Evolutionary conservation across 2,797 vertebrate genomes (phyloP).

Genomic region (Sebastes hubbsi): DNA sequence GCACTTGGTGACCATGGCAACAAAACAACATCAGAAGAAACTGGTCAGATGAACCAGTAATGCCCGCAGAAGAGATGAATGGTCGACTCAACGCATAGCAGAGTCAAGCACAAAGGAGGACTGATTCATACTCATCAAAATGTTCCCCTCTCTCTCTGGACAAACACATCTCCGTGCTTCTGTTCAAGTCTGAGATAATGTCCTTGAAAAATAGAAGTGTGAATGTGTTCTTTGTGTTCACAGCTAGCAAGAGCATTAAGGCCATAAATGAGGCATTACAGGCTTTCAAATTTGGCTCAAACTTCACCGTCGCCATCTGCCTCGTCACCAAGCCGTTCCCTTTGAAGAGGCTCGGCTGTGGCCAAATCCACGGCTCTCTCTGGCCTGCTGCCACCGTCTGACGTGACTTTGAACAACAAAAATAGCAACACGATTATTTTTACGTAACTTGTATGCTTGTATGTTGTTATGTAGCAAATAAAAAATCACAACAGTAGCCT

Average conservation of each 20-base stretch:
- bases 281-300: slow-evolving; percentile 63
- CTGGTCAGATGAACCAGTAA: slow-evolving; percentile 79
- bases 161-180: neutral
- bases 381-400: slow-evolving; percentile 62
- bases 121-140: slow-evolving; percentile 37
- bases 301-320: slow-evolving; percentile 74
- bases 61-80: slow-evolving; percentile 72
- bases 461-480: neutral
- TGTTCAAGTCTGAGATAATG: slow-evolving; percentile 3
- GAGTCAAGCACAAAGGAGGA: slow-evolving; percentile 33
- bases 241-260: slow-evolving; percentile 27
- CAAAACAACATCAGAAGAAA: slow-evolving; percentile 85
- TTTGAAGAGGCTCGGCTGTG: slow-evolving; percentile 69
- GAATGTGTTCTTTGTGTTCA: slow-evolving; percentile 29
- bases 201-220: slow-evolving; percentile 29
- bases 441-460: neutral
- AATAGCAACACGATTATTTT: slow-evolving; percentile 30
- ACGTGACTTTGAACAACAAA: slow-evolving; percentile 51
- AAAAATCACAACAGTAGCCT: neutral
- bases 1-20: slow-evolving; percentile 85
- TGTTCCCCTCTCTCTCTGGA: neutral
- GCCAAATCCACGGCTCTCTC: slow-evolving; percentile 61
- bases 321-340: slow-evolving; percentile 70
- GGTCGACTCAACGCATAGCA: slow-evolving; percentile 51
- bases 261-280: slow-evolving; percentile 52